Percentiles rank a stretch among this genome's conserved stretches.
These are phyloP conservation scores for Chamaetylas fuelleborni DNA, from an alignment of 2,113 vertebrate genomes.

Conservation along the genomic window DNA sequence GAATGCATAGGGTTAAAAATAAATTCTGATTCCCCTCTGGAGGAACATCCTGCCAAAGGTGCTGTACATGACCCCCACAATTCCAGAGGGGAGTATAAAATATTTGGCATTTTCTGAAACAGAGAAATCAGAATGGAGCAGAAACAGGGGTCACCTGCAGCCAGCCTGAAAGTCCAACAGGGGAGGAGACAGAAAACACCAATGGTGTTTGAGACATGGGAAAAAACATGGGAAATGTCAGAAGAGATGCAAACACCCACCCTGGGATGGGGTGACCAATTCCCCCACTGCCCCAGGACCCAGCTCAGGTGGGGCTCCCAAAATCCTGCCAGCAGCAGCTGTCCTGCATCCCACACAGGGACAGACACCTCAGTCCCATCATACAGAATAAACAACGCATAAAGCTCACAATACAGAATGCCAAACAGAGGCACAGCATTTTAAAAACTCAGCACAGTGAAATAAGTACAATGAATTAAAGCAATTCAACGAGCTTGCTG, in stretches of 20 bases:
- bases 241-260: not conserved
- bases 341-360: not conserved
- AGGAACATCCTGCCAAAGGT: not conserved
- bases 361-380: no score
- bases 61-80: accelerated
- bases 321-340: not conserved
- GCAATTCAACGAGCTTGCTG: not conserved
- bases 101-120: not conserved
- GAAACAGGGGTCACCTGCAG: not conserved
- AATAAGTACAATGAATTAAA: not conserved
- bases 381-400: not conserved
- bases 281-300: not conserved
- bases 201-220: not conserved
- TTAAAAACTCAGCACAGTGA: not conserved
- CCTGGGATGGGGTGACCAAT: not conserved
- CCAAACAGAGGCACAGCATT: not conserved
- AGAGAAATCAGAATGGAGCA: not conserved
- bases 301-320: not conserved
- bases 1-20: not conserved
- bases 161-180: not conserved
- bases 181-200: not conserved
- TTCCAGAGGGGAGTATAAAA: not conserved
- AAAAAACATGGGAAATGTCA: not conserved
- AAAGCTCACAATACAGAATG: no score
- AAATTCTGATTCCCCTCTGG: not conserved